Conservation (phyloP, 2,888 invertebrate genomes). For the Rhimphoctona megacephalus region DNA sequence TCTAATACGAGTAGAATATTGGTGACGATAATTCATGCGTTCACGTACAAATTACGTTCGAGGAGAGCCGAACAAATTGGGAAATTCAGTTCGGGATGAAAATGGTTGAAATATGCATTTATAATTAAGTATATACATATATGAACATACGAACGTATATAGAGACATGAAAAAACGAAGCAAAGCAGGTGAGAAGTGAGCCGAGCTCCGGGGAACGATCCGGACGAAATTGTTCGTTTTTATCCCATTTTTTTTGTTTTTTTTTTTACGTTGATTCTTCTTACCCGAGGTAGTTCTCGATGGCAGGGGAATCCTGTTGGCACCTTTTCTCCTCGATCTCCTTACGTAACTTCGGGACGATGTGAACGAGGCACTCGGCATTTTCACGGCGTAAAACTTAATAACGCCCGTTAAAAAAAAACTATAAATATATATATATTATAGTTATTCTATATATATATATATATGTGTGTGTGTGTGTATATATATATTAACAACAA, state of each 20-base stretch:
- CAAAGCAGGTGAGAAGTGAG: constrained; percentile 61
- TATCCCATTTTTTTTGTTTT: constrained; percentile 74
- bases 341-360: constrained; percentile 96
- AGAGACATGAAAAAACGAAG: constrained; percentile 46
- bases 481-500: constrained; percentile 73
- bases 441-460: constrained; percentile 27
- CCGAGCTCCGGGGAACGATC: constrained; percentile 68
- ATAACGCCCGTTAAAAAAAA: constrained; percentile 72
- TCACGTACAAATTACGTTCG: constrained; percentile 12
- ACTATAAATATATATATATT: constrained; percentile 83
- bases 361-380: constrained; percentile 98
- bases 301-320: constrained; percentile 93
- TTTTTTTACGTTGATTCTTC: constrained; percentile 29
- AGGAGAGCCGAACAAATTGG: constrained; percentile 25
- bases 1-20: constrained; percentile 26
- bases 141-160: background rate
- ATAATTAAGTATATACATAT: background rate
- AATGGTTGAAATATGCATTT: constrained; percentile 16
- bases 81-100: constrained; percentile 17
- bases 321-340: constrained; percentile 96
- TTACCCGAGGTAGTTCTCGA: constrained; percentile 93
- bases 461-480: constrained; percentile 29
- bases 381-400: constrained; percentile 86
- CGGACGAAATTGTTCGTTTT: constrained; percentile 82
- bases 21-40: constrained; percentile 13